Conservation (phyloP, 2,797 vertebrate species). For the Alosa sapidissima region DNA sequence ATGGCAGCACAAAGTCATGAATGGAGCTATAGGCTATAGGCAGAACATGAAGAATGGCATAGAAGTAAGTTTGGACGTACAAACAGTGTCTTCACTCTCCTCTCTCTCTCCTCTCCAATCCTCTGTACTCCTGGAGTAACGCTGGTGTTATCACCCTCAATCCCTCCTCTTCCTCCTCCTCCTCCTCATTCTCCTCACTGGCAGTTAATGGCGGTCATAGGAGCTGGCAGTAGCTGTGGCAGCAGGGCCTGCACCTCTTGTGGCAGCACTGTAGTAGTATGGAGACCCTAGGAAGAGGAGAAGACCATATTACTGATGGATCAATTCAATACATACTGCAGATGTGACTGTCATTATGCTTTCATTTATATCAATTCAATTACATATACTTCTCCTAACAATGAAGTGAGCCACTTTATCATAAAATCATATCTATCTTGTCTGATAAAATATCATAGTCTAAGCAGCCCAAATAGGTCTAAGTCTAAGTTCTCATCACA, state of each 20-base stretch:
- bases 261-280: constrained; percentile 94
- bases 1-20: constrained; percentile 11
- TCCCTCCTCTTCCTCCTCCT: constrained; percentile 39
- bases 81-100: constrained; percentile 50
- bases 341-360: neutral
- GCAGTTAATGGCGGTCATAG: constrained; percentile 93
- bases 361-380: neutral
- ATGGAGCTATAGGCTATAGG: neutral
- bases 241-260: constrained; percentile 85
- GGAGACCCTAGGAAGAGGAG: constrained; percentile 82
- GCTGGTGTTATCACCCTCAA: constrained; percentile 67
- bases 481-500: too few species aligned
- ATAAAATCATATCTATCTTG: too few species aligned
- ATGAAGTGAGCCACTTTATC: too few species aligned
- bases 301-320: neutral
- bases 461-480: too few species aligned
- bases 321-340: neutral
- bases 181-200: constrained; percentile 45
- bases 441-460: too few species aligned
- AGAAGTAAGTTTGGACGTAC: constrained; percentile 44
- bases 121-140: constrained; percentile 53
- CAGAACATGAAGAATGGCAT: constrained; percentile 18
- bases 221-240: constrained; percentile 85
- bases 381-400: too few species aligned
- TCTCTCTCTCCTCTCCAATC: neutral